Percentiles rank a stretch among this genome's conserved stretches.
These are phyloP conservation scores for Colaptes auratus DNA, from an alignment of 2,113 vertebrate species.

Conservation along the genomic window DNA sequence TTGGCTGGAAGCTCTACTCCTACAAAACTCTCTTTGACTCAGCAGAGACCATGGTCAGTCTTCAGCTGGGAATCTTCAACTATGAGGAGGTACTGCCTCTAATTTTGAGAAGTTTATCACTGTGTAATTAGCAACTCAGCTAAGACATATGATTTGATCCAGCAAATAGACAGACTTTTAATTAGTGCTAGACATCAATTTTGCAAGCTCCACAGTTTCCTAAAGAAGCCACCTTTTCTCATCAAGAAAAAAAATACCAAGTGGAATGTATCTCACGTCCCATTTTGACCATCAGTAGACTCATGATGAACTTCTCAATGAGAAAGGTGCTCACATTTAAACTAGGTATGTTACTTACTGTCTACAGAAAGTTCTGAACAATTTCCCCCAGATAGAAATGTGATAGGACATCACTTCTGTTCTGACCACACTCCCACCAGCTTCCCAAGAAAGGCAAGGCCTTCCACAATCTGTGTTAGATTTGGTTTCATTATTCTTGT, in stretches of 20 bases:
- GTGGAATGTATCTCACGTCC: background rate
- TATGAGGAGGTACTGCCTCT: slow-evolving; percentile 87
- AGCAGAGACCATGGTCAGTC: slow-evolving; percentile 89
- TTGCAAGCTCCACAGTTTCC: background rate
- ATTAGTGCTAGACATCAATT: background rate
- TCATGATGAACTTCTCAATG: background rate
- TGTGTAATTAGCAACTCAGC: background rate
- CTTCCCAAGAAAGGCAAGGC: background rate
- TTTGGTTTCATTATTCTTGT: background rate
- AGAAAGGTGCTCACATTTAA: background rate
- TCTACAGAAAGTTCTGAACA: background rate
- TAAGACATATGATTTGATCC: background rate
- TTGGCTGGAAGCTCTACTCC: slow-evolving; percentile 92
- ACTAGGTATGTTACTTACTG: background rate
- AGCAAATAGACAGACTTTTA: background rate
- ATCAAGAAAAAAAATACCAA: background rate
- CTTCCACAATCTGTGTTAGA: background rate
- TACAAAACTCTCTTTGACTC: slow-evolving; percentile 91
- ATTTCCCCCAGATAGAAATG: background rate
- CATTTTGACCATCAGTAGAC: background rate
- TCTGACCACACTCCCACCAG: background rate
- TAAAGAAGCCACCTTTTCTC: background rate
- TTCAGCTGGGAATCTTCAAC: slow-evolving; percentile 96
- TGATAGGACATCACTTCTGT: too few species aligned
- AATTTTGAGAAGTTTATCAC: background rate